A percentile compares a stretch with the other conserved stretches of the same genome.
phyloP scores from a whole-genome alignment of 2,888 invertebrate species.

The Drosophila mimetica region DNA sequence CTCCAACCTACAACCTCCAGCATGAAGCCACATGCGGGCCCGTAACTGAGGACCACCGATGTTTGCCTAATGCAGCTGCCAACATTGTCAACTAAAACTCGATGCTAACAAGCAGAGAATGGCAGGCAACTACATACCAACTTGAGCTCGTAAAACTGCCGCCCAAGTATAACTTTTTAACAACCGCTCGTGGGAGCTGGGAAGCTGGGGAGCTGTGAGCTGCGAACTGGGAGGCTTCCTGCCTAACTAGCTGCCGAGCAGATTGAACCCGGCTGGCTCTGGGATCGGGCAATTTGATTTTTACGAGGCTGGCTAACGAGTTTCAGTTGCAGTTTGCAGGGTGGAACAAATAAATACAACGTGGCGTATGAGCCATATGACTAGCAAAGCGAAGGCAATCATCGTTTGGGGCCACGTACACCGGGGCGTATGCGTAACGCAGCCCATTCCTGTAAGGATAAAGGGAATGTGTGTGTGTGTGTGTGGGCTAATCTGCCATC shows the following conservation, averaged over 20 bases:
- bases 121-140: conserved; percentile 59
- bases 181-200: conserved; percentile 32
- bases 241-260: conserved; percentile 22
- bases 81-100: conserved; percentile 72
- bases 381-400: conserved; percentile 57
- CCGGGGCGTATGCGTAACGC: conserved; percentile 39
- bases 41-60: conserved; percentile 25
- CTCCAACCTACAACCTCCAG: conserved; percentile 3
- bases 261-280: conserved; percentile 1
- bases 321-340: conserved; percentile 63
- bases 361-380: conserved; percentile 61
- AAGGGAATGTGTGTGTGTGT: neutral
- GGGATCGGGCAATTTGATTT: conserved; percentile 65
- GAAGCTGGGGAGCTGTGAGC: neutral
- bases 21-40: conserved; percentile 36
- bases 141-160: conserved; percentile 68
- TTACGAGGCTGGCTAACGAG: conserved; percentile 71
- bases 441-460: conserved; percentile 5
- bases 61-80: conserved; percentile 65
- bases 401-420: conserved; percentile 39
- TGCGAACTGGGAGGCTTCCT: conserved; percentile 7
- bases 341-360: conserved; percentile 64
- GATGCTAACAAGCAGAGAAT: conserved; percentile 71
- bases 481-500: conserved; percentile 34
- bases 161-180: conserved; percentile 70